Evolutionary conservation across 2,113 vertebrate species (phyloP).

Genomic region (Microtus pennsylvanicus): DNA sequence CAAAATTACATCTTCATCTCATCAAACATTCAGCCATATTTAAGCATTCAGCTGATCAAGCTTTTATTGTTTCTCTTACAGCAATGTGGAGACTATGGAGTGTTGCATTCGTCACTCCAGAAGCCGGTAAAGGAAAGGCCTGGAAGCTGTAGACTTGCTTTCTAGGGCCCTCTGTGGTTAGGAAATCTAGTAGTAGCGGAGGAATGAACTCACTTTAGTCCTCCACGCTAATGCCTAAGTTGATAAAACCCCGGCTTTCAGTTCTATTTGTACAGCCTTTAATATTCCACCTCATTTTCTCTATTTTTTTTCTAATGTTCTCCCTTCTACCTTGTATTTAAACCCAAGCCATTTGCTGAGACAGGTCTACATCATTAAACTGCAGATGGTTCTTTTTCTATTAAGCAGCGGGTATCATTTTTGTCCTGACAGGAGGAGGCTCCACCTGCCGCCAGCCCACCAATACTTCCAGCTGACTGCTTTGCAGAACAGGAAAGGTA

Average conservation of each 20-base stretch:
- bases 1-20: conserved; percentile 97
- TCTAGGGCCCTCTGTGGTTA: background rate
- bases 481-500: conserved; percentile 86
- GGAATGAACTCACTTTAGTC: conserved; percentile 33
- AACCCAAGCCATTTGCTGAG: conserved; percentile 77
- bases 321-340: conserved; percentile 55
- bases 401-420: conserved; percentile 87
- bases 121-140: conserved; percentile 81
- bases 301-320: background rate
- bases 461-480: conserved; percentile 88
- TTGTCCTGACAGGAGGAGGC: conserved; percentile 87
- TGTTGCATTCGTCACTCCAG: conserved; percentile 82
- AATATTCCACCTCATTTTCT: conserved; percentile 29
- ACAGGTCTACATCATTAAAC: conserved; percentile 85
- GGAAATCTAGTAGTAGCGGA: background rate
- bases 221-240: background rate
- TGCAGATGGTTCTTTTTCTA: conserved; percentile 85
- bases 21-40: conserved; percentile 97
- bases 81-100: conserved; percentile 90
- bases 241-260: conserved; percentile 53
- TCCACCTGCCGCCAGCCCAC: conserved; percentile 86
- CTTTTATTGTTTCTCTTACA: conserved; percentile 92
- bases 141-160: conserved; percentile 18
- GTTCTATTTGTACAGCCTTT: conserved; percentile 63
- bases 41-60: conserved; percentile 93